A percentile compares a stretch with the other conserved stretches of the same genome.
Conservation (phyloP, 2,888 invertebrate genomes). For the Nasonovia ribisnigri region DNA sequence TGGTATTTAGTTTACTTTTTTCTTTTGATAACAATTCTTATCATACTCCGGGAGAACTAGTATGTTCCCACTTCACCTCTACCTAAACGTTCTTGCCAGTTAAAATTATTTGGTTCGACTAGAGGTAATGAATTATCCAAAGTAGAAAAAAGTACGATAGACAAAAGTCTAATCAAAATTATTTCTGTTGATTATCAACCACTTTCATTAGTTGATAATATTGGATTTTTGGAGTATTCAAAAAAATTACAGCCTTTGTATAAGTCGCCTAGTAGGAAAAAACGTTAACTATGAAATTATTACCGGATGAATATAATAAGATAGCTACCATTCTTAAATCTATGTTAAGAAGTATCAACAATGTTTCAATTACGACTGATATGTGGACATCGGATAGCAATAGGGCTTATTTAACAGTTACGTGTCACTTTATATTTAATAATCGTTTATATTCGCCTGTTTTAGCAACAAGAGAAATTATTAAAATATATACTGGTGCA, state of each 20-base stretch:
- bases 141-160: conserved; percentile 12
- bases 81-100: conserved; percentile 10
- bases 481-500: conserved; percentile 66
- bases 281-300: conserved; percentile 26
- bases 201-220: conserved; percentile 68
- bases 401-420: conserved; percentile 68
- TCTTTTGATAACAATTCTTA: no score
- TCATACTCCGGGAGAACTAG: no score
- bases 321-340: conserved; percentile 2
- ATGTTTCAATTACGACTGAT: conserved; percentile 68
- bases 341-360: conserved; percentile 59
- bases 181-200: conserved; percentile 68
- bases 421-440: conserved; percentile 68
- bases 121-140: neutral
- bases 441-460: conserved; percentile 66
- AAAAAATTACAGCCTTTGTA: no score
- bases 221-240: no score
- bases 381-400: conserved; percentile 68
- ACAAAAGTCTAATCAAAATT: conserved; percentile 66
- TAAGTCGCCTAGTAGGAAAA: conserved; percentile 66
- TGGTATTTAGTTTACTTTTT: no score
- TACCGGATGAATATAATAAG: conserved; percentile 31
- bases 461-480: conserved; percentile 67
- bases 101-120: conserved; percentile 11
- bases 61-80: conserved; percentile 10